These are phyloP conservation scores for Chloroceryle amazona DNA, from an alignment of 2,797 vertebrate genomes.

Conservation along the genomic window DNA sequence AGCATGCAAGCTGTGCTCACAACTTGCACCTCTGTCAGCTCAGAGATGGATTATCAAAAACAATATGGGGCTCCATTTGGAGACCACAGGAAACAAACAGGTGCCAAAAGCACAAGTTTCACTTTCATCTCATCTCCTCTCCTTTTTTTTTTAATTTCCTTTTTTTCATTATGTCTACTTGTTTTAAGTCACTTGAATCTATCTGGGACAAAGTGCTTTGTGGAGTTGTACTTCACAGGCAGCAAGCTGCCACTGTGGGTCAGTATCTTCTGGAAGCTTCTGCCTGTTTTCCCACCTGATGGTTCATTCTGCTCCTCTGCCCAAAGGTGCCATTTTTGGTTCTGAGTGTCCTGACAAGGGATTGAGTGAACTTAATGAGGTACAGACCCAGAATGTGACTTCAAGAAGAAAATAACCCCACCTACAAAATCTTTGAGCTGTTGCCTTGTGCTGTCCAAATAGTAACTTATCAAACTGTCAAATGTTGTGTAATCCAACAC, in stretches of 20 bases:
- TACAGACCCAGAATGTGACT: neutral
- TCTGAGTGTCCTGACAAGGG: neutral
- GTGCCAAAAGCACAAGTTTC: slow-evolving; percentile 38
- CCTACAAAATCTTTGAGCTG: neutral
- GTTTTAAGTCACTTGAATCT: neutral
- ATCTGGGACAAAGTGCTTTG: neutral
- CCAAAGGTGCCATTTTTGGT: neutral
- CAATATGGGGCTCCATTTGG: slow-evolving; percentile 39
- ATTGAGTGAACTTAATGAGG: neutral
- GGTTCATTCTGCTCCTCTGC: neutral
- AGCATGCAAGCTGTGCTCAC: slow-evolving; percentile 66
- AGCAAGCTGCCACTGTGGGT: neutral
- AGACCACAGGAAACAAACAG: slow-evolving; percentile 56
- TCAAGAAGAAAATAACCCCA: neutral
- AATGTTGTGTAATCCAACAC: neutral
- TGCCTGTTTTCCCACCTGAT: neutral
- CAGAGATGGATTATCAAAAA: slow-evolving; percentile 68
- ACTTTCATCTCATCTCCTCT: neutral
- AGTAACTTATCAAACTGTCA: neutral
- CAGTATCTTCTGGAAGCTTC: neutral
- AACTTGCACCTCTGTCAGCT: slow-evolving; percentile 64
- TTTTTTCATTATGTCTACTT: neutral
- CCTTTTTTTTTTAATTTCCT: neutral
- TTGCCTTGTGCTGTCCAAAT: neutral
- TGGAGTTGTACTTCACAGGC: neutral